Conservation (phyloP, 2,888 invertebrate genomes). For the Morpho deidamia region DNA sequence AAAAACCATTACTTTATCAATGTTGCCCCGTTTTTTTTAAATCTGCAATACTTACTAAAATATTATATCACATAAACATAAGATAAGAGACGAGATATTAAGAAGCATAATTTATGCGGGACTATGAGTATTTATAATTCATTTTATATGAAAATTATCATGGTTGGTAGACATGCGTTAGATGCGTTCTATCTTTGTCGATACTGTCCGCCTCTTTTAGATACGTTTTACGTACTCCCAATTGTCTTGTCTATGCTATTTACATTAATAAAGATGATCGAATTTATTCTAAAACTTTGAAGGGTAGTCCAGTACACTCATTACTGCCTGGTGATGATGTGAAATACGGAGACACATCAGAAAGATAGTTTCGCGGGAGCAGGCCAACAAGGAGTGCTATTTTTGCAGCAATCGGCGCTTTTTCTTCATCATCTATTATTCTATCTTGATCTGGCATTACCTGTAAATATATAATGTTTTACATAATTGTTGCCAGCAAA, state of each 20-base stretch:
- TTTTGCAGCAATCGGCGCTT: constrained; percentile 78
- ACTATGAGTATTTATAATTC: no score
- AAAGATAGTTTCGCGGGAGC: constrained; percentile 64
- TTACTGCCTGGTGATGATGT: constrained; percentile 42
- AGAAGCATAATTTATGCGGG: no score
- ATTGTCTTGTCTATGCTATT: constrained; percentile 2
- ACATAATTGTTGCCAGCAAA: no score
- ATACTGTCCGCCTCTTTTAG: no score
- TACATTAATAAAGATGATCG: constrained; percentile 3
- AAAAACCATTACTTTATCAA: not conserved
- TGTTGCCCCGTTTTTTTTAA: not conserved
- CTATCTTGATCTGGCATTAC: constrained; percentile 89
- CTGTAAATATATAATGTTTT: constrained; percentile 43
- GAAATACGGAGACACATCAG: constrained; percentile 61
- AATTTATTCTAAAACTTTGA: constrained; percentile 57
- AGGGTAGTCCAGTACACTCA: constrained; percentile 52
- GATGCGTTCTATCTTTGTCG: no score
- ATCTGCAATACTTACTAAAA: not conserved
- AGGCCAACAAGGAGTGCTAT: constrained; percentile 74
- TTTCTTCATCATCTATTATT: constrained; percentile 65
- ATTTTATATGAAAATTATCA: no score
- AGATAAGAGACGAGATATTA: not conserved
- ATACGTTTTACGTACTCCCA: no score
- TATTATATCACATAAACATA: constrained; percentile 9
- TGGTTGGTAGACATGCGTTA: no score